Evolutionary conservation across 92 coral and sea anemone genomes (phyloP).

Genomic region (Siderastrea radians): DNA sequence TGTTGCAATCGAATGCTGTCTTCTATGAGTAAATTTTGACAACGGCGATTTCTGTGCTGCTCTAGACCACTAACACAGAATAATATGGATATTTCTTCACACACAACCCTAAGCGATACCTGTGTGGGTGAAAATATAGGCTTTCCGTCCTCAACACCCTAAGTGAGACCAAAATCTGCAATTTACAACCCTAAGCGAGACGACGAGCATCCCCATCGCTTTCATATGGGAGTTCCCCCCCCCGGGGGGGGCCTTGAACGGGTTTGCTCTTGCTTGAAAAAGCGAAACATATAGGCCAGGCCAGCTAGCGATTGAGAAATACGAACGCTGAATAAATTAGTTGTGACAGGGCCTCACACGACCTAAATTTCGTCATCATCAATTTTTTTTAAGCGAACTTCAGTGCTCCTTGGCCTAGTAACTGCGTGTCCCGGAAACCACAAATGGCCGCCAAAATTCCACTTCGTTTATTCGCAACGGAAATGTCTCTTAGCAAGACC

Average conservation of each 20-base stretch:
- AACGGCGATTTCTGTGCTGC: too few species aligned
- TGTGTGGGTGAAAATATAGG: too few species aligned
- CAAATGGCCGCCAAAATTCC: neutral
- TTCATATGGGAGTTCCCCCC: too few species aligned
- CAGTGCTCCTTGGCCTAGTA: neutral
- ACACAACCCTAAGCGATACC: too few species aligned
- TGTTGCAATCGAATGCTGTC: too few species aligned
- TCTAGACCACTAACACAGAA: too few species aligned
- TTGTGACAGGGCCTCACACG: neutral
- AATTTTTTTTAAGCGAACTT: neutral
- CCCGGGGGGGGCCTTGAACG: neutral
- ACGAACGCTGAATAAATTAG: neutral
- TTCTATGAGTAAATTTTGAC: too few species aligned
- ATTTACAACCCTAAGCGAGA: too few species aligned
- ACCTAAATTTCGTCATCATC: neutral
- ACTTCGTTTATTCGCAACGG: constrained; percentile 2
- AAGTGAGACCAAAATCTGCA: too few species aligned
- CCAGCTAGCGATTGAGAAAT: neutral
- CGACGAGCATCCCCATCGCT: too few species aligned
- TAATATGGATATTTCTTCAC: too few species aligned
- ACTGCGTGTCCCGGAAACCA: constrained; percentile 21
- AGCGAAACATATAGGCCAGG: neutral
- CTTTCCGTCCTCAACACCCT: too few species aligned
- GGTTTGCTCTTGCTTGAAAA: neutral
- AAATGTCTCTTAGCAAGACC: neutral